Evolutionary conservation across 2,888 invertebrate genomes (phyloP), one percentile per base, ranked within the genome.

Genomic region (Lamellibrachia columna): DNA sequence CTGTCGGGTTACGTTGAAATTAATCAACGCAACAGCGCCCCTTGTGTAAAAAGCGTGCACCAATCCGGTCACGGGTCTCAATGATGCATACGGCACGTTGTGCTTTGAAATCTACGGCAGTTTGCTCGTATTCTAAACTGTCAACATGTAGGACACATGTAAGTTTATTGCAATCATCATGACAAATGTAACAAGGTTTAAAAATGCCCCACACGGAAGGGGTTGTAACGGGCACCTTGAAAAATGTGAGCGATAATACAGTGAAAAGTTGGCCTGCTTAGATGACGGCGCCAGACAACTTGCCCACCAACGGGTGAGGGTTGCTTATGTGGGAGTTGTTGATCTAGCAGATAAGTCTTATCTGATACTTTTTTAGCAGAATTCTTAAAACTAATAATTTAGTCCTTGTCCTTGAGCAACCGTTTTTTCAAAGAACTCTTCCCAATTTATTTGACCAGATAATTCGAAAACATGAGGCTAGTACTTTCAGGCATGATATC

Each of bases 121-220:
- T 15, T 75, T 75, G 75, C 75, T 75, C 75, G 75, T 75, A 75
- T 75, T 75, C 75, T 22, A 11, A 75, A 15, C 75, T 75, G 75
- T 75, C 75, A 75, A 75, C 75, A 75, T 75, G 75, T 75, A 75
- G 75, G 22, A 75, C 75, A 75, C 75, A n/a, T n/a, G 75, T 75
- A 75, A 75, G 75, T 75, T 75, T 75, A 15, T 6, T 11, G n/a
- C 2, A 75, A 15, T 75, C 75, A 15, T 15, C 75, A 15, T 22
- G 22, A 22, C 15, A 75, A 6, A 75, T 6, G 22, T 75, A 22
- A 22, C n/a, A 22, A 22, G n/a, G 75, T 75, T 75, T 22, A 75
- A 22, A 75, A 75, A 22, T 4, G 75, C 22, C 75, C 75, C 3
- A 6, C 22, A 75, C 15, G 75, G n/a, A 75, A 75, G n/a, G 75